phyloP scores from a whole-genome alignment of 2,113 vertebrate genomes.

The Sorex araneus region DNA sequence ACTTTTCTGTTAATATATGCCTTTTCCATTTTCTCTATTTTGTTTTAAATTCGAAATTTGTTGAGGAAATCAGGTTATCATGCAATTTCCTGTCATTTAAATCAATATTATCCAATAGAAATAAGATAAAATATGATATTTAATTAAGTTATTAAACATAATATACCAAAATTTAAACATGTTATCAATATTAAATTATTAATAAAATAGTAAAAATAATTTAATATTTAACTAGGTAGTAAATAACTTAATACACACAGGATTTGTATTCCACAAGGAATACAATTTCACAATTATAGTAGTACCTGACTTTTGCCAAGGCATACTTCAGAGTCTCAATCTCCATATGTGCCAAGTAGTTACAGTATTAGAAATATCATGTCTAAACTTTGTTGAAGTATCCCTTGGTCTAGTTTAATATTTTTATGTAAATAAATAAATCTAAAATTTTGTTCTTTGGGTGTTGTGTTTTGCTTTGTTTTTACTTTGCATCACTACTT shows the following conservation, averaged over 20 bases:
- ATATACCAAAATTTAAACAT: constrained; percentile 16
- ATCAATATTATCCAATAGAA: background rate
- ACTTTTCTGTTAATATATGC: background rate
- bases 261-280: too few relatives aligned
- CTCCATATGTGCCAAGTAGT: background rate
- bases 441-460: background rate
- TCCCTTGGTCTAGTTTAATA: background rate
- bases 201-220: background rate
- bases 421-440: background rate
- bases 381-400: background rate
- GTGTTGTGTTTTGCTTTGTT: background rate
- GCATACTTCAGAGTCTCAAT: background rate
- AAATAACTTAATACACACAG: too few relatives aligned
- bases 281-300: background rate
- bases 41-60: background rate
- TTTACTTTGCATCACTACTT: background rate
- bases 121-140: background rate
- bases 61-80: constrained; percentile 7
- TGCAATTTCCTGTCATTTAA: background rate
- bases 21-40: background rate
- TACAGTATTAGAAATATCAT: background rate
- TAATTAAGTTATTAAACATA: background rate
- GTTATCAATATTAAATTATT: background rate
- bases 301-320: background rate
- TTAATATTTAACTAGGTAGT: too few relatives aligned